phyloP scores from a whole-genome alignment of 2,113 vertebrate genomes.

The Blennius ocellaris region DNA sequence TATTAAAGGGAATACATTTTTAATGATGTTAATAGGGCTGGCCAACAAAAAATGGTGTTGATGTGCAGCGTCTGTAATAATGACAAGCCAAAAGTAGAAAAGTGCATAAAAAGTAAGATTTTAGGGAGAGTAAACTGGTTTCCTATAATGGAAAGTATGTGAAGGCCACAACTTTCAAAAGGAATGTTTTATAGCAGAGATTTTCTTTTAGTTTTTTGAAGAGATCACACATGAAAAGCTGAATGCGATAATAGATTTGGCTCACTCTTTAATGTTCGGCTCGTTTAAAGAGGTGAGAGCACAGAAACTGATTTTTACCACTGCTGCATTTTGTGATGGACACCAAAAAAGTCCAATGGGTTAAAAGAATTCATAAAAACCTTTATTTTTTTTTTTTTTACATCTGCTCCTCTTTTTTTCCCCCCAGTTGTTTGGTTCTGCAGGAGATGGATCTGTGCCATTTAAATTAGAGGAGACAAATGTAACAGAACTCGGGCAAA shows the following conservation, averaged over 20 bases:
- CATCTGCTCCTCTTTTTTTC: not conserved
- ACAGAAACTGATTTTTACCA: not conserved
- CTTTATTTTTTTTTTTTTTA: conserved; percentile 9
- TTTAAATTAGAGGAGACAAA: conserved; percentile 26
- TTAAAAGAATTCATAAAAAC: conserved; percentile 23
- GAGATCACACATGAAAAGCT: conserved; percentile 14
- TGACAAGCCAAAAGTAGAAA: not conserved
- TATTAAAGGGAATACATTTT: not conserved
- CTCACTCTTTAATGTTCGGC: not conserved
- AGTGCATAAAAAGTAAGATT: not conserved
- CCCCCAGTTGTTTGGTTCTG: conserved; percentile 14
- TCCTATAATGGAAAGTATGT: not conserved
- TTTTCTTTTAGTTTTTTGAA: not conserved
- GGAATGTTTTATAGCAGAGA: not conserved
- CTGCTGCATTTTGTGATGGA: not conserved
- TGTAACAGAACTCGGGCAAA: not conserved
- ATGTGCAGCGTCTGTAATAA: not conserved
- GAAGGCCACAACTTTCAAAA: not conserved
- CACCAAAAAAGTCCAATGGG: not conserved
- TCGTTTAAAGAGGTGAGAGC: not conserved
- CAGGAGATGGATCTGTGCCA: conserved; percentile 27
- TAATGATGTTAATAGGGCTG: conserved; percentile 2
- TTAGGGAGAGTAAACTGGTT: not conserved
- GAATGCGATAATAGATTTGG: not conserved
- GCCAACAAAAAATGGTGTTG: not conserved